Base-by-base conservation (phyloP, 2,888 invertebrate genomes). In the Aleiodes testaceus region DNA sequence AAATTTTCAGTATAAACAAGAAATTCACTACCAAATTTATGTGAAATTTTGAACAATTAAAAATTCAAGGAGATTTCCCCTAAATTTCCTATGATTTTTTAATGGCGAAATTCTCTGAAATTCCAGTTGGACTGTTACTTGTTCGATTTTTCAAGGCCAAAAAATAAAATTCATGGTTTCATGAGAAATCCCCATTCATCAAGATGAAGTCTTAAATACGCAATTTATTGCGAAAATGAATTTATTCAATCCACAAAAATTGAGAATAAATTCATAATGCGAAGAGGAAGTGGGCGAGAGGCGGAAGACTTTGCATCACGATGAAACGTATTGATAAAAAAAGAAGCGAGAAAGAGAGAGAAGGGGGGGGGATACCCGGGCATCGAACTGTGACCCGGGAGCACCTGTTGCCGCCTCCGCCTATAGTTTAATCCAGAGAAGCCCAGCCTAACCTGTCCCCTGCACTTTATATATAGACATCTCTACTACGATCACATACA, bases 331-430 rank as follows among this genome's bases (percentile, higher is more conserved):
- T 20, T 11, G 36, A 44, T 55, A 66, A 26, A 14, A 36, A 44
- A 22, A 66, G 44, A 52, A 68, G 64, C 11, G 66, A 20, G 63
- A 66, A 66, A 72, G 72, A 66, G 71, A 74, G 22, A 72, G 70
- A 59, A 64, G 70, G 72, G 70, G 69, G 66, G 73, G 61, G 68
- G 45, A 53, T 71, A 77, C 72, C 67, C 81, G 83, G 83, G 81
- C 84, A 84, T 81, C 84, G 84, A 84, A 84, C 84, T 83, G 79
- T 84, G 84, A 84, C 84, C 81, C 79, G 72, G 70, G 77, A 81
- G 84, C 84, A 84, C 84, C 84, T 84, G 84, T 84, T 84, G 84
- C 84, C 80, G 80, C 80, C 82, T 80, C 80, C 81, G 77, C 77
- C 36, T 68, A 76, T 75, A 77, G 78, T 79, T 80, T 80, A 76